phyloP scores from a whole-genome alignment of 2,888 invertebrate species.

The Argyresthia goedartella region DNA sequence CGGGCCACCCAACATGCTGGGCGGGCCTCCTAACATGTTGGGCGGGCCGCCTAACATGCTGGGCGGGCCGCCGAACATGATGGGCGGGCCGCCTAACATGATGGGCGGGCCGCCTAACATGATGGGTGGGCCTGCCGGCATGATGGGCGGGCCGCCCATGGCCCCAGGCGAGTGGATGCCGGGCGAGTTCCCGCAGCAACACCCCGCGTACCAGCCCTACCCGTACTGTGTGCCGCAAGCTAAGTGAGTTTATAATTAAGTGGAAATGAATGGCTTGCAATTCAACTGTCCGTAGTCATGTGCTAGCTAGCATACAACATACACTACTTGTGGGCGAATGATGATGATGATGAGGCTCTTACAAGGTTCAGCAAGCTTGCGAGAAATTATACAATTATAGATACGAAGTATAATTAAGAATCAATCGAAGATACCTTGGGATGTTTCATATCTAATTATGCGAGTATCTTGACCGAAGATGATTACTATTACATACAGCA shows the following conservation, averaged over 20 bases:
- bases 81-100: conserved; percentile 15
- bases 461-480: no score
- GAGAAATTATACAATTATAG: no score
- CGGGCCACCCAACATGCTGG: background rate
- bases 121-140: background rate
- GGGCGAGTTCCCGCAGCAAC: conserved; percentile 25
- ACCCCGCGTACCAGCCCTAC: conserved; percentile 32
- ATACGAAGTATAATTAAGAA: no score
- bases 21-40: conserved; percentile 8
- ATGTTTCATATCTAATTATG: no score
- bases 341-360: no score
- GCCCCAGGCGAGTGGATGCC: conserved; percentile 17
- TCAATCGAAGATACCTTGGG: no score
- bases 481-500: no score
- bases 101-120: conserved; percentile 7
- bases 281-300: no score
- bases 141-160: background rate
- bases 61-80: conserved; percentile 4
- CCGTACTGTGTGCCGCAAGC: conserved; percentile 48
- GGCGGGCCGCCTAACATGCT: conserved; percentile 18
- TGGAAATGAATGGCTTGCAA: no score
- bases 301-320: no score
- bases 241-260: conserved; percentile 40
- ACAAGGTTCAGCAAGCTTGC: no score
- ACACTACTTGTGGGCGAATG: no score